phyloP scores from a whole-genome alignment of 1,140 invertebrate species.

The Drosophila sturtevanti region DNA sequence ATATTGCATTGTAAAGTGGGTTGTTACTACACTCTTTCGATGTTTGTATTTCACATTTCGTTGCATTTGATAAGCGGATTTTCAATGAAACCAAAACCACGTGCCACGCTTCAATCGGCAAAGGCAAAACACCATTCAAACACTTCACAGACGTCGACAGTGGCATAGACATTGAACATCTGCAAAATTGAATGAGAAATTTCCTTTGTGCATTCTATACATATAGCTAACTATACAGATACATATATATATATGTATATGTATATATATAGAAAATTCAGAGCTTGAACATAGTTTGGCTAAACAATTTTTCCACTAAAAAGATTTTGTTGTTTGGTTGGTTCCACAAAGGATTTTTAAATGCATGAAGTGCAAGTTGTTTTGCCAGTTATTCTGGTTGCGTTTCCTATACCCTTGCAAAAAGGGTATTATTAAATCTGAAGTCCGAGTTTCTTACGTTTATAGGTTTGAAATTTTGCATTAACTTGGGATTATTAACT shows the following conservation, averaged over 20 bases:
- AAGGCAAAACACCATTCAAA: conserved; percentile 39
- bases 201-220: conserved; percentile 54
- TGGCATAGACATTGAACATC: conserved; percentile 56
- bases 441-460: no score
- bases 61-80: conserved; percentile 33
- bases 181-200: conserved; percentile 78
- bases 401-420: no score
- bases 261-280: conserved; percentile 7
- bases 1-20: background rate
- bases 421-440: no score
- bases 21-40: conserved; percentile 1
- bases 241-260: conserved; percentile 11
- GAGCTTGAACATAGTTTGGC: conserved; percentile 60
- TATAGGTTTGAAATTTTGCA: no score
- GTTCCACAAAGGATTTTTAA: conserved; percentile 62
- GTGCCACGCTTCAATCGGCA: conserved; percentile 52
- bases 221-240: conserved; percentile 3
- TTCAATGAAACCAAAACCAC: conserved; percentile 53
- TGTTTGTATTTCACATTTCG: conserved; percentile 21
- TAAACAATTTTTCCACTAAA: conserved; percentile 64
- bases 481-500: no score
- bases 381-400: conserved; percentile 3
- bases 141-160: conserved; percentile 38
- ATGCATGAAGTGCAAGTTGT: conserved; percentile 33
- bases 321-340: conserved; percentile 50